Evolutionary conservation across 2,888 invertebrate genomes (phyloP).

Genomic region (Campopleginae sp.): DNA sequence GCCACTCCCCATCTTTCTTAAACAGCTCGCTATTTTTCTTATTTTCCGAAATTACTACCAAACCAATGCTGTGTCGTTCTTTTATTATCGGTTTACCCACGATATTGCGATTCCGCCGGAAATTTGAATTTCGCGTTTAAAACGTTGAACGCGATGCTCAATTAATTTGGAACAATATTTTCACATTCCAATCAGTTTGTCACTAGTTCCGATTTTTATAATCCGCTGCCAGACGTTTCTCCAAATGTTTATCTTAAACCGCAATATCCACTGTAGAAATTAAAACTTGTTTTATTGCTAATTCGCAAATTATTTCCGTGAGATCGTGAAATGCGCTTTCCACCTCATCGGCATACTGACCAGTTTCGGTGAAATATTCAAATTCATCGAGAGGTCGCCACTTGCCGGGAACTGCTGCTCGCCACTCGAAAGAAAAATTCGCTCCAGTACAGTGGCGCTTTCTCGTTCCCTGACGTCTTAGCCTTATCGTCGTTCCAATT

Average conservation of each 20-base stretch:
- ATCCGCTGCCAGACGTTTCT: background rate
- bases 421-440: background rate
- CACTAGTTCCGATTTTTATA: slow-evolving; percentile 7
- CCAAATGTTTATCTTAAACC: background rate
- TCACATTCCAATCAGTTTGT: background rate
- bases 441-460: slow-evolving; percentile 29
- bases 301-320: slow-evolving; percentile 5
- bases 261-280: background rate
- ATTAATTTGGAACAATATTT: slow-evolving; percentile 4
- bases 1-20: slow-evolving; percentile 32
- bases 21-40: background rate
- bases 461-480: background rate
- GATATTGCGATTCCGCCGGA: background rate
- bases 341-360: slow-evolving; percentile 7
- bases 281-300: background rate
- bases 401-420: background rate
- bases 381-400: slow-evolving; percentile 29
- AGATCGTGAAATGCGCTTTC: slow-evolving; percentile 26
- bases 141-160: background rate
- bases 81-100: background rate
- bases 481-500: background rate
- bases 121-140: background rate
- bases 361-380: slow-evolving; percentile 12
- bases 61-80: background rate
- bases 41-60: slow-evolving; percentile 1